Conservation (phyloP, 2,113 vertebrate genomes). For the Rhinoptilus africanus region DNA sequence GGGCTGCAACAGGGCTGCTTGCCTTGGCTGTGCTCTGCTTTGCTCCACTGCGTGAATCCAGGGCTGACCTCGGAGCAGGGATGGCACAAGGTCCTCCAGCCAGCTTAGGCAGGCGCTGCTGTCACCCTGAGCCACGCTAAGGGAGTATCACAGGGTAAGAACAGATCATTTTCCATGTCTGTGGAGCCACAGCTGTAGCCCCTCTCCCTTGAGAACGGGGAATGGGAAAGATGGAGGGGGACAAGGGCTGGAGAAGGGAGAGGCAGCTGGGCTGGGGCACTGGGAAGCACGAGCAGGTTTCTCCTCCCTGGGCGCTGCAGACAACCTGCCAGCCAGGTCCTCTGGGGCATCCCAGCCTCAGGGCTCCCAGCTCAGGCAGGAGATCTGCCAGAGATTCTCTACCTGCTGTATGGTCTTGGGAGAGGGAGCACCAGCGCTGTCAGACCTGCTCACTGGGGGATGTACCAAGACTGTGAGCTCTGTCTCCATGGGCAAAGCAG, state of each 20-base stretch:
- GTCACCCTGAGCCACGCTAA: neutral
- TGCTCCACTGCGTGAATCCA: neutral
- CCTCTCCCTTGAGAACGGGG: neutral
- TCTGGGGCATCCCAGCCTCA: neutral
- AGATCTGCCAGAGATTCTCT: neutral
- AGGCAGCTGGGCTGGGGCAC: neutral
- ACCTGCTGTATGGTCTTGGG: fast-evolving
- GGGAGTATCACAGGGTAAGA: neutral
- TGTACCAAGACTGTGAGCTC: neutral
- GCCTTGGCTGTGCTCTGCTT: neutral
- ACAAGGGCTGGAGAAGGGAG: neutral
- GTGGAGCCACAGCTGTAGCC: neutral
- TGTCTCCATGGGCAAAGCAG: fast-evolving
- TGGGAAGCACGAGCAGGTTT: neutral
- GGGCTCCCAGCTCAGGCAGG: neutral
- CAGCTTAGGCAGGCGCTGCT: neutral
- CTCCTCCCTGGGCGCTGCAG: neutral
- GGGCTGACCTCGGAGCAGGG: neutral
- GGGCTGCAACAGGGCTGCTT: neutral
- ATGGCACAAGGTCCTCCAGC: neutral
- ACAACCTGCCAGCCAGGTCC: neutral
- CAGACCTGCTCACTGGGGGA: neutral
- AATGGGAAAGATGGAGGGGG: neutral
- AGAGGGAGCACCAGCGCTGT: neutral
- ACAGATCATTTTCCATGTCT: neutral